Base-by-base conservation (phyloP, 1,140 invertebrate species). In the Papilio glaucus region DNA sequence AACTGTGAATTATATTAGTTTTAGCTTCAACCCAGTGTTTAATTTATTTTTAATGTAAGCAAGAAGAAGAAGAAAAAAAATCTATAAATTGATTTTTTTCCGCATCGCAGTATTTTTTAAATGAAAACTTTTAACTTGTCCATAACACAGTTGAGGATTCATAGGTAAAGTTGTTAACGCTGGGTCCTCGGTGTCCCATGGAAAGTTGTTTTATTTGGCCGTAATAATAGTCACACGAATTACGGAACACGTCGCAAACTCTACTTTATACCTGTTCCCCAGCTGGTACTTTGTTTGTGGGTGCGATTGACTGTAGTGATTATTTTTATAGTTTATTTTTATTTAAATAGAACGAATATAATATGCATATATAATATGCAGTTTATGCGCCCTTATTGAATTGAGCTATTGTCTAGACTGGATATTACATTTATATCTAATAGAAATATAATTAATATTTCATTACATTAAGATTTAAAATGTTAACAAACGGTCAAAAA, bases 201-300 rank as follows among this genome's bases (percentile, higher is more conserved):
- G 81, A 82, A 82, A 84, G 74, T 80, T 82, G 74, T 80, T 82
- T 84, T 79, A 79, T 82, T 81, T 74, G 80, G 65, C 80, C 76
- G 77, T 84, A 84, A 84, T 76, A 82, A 78, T 76, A 53, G 18
- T 53, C 9, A 24, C 1, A 24, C 8, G 77, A 76, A 74, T 77
- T 33, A 45, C 71, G 42, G 45, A 76, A 70, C 72, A 75, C 72
- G 74, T 77, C 78, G 70, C 77, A 76, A 57, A 61, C 60, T 67
- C 61, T 60, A 65, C 72, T 75, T 76, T 75, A 72, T 41, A 13
- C 37, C 63, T 69, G 49, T 10, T 21, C 21, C 6, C 21, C 8
- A 21, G 24, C 49, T 24, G 8, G 9, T 10, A 0, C 6, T 41
- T 41, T 41, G 39, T 41, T 39, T 39, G 38, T 13, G 39, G 9